Evolutionary conservation across 2,888 invertebrate genomes (phyloP), one percentile per base, ranked within the genome.

Genomic region (Nipponacmea schrenckii): DNA sequence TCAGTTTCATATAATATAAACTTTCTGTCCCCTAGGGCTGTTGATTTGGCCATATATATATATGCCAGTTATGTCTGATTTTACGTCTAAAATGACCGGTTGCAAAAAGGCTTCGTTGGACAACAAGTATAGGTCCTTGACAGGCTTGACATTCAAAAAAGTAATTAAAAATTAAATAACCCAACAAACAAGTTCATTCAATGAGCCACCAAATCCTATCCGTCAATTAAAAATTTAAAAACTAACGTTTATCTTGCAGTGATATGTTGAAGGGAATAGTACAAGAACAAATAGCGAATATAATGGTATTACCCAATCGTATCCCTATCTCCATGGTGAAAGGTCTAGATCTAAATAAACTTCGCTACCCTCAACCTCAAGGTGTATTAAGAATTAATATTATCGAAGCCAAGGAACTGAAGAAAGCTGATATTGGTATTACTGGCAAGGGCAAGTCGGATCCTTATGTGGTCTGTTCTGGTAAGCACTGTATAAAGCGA

Each of bases 261-360:
- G 97, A 97, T 87, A 92, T 96, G 79, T 90, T 98, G 77, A 92
- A 96, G 62, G 93, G 94, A 74, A 94, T 96, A 79, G 95, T 98
- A 75, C 92, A 94, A 17, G 96, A 97, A 87, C 96, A 97, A 90
- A 93, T 99, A 64, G 94, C 95, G 17, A 93, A 93, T 70, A 92
- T 97, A 90, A 95, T 96, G 93, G 98, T 99, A 44, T 89, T 99
- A 80, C 99, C 99, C 0, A 98, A 99, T 90, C 96, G 97, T 89
- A 92, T 97, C 86, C 94, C 95, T 0, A 94, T 98, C 75, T 94
- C 95, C 71, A 90, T 99, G 82, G 95, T 95, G 80, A 93, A 95
- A 73, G 93, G 94, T 80, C 92, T 98, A 68, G 94, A 96, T 75
- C 92, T 95, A 0, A 92, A 93, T 69, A 91, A 93, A 65, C 91